Percentiles rank a stretch among this genome's conserved stretches.
Conservation (phyloP, 2,797 vertebrate species). For the Tragelaphus eurycerus region DNA sequence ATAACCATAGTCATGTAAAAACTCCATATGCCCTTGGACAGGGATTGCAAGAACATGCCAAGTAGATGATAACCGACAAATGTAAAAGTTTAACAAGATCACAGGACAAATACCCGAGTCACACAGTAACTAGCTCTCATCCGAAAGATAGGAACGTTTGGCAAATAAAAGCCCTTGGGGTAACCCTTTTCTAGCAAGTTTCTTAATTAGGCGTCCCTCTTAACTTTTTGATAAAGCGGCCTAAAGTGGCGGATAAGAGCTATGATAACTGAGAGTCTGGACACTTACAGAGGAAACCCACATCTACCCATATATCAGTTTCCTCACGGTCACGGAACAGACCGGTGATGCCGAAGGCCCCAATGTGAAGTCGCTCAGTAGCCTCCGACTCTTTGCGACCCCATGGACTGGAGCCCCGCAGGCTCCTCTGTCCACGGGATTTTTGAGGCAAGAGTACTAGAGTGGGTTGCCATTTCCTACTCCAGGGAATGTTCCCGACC, state of each 20-base stretch:
- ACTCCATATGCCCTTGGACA: not conserved
- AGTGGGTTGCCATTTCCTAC: not conserved
- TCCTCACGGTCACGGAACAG: accelerated
- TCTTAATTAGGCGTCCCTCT: not conserved
- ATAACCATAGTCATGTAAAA: not conserved
- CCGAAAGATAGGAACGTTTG: not conserved
- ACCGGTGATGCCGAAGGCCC: not conserved
- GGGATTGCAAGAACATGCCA: not conserved
- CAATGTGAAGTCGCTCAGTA: not conserved
- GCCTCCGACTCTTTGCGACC: not conserved
- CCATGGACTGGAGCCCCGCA: not conserved
- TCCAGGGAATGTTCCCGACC: not conserved
- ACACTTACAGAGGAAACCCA: not conserved
- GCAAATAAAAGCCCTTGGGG: not conserved
- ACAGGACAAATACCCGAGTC: not conserved
- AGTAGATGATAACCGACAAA: not conserved
- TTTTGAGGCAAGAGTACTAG: not conserved
- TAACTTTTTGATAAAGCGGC: not conserved
- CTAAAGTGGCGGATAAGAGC: too few relatives aligned
- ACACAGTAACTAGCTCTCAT: not conserved
- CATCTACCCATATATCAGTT: not conserved
- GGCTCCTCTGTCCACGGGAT: not conserved
- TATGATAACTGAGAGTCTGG: not conserved
- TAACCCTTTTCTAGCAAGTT: not conserved
- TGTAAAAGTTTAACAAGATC: not conserved